phyloP scores from a whole-genome alignment of 2,113 vertebrate genomes.

The Ictalurus punctatus region DNA sequence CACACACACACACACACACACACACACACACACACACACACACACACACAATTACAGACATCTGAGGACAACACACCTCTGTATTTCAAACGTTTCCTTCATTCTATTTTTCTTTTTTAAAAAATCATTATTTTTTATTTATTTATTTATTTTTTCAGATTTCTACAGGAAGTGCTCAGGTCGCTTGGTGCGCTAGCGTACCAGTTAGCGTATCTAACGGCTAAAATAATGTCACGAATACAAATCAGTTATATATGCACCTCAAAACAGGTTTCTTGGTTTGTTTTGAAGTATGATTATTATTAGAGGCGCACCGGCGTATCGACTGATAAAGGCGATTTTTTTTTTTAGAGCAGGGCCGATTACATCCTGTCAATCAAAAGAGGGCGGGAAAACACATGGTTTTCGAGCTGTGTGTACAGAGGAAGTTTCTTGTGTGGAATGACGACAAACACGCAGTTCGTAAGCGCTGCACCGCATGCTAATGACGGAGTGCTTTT shows the following conservation, averaged over 20 bases:
- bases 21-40: conserved; percentile 46
- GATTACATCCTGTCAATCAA: no score
- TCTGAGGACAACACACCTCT: neutral
- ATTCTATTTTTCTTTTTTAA: neutral
- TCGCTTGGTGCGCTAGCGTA: neutral
- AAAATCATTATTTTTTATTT: neutral
- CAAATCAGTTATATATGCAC: neutral
- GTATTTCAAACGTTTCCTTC: neutral
- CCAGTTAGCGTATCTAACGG: neutral
- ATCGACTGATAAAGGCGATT: no score
- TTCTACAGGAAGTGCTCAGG: neutral
- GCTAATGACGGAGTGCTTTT: no score
- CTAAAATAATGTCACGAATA: neutral
- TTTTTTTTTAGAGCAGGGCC: no score
- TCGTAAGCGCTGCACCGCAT: no score
- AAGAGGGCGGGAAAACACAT: no score
- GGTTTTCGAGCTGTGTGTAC: no score
- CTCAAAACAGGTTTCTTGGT: neutral
- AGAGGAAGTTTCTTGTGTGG: no score
- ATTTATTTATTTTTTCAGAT: no score
- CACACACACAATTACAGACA: neutral
- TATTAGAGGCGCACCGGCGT: no score
- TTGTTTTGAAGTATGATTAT: neutral
- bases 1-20: conserved; percentile 34
- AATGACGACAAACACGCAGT: no score